These are phyloP conservation scores for Apoda limacodes DNA, from an alignment of 2,888 invertebrate genomes.

Conservation along the genomic window DNA sequence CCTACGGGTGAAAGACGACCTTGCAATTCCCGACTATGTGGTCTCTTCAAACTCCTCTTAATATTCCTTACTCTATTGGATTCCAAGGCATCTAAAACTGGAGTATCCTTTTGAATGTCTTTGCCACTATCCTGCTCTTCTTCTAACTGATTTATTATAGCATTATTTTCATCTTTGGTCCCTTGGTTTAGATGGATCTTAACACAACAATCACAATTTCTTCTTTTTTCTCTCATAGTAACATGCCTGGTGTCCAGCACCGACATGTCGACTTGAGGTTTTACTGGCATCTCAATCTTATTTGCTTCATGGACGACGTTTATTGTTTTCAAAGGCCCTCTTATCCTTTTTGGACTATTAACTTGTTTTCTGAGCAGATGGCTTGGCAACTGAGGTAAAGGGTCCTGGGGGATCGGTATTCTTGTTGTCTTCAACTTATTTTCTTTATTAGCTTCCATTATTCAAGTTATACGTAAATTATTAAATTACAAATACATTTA, in stretches of 20 bases:
- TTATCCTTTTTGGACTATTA: no score
- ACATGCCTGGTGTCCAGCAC: constrained; percentile 35
- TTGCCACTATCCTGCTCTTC: constrained; percentile 26
- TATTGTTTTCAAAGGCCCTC: constrained; percentile 38
- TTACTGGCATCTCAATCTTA: constrained; percentile 16
- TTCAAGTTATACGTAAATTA: no score
- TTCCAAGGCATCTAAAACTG: constrained; percentile 25
- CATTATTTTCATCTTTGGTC: constrained; percentile 28
- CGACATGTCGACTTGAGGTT: constrained; percentile 19
- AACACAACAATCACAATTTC: constrained; percentile 32
- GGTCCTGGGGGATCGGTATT: constrained; percentile 41
- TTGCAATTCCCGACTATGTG: constrained; percentile 48
- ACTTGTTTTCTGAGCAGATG: no score
- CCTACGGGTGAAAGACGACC: constrained; percentile 41
- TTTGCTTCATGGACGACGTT: constrained; percentile 16
- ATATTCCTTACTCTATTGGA: constrained; percentile 38
- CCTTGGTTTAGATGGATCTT: no score
- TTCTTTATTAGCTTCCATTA: constrained; percentile 38
- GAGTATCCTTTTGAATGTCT: constrained; percentile 11
- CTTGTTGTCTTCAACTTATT: constrained; percentile 30
- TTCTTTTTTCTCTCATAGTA: constrained; percentile 28
- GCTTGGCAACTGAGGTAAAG: constrained; percentile 38
- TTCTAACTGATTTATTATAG: constrained; percentile 29
- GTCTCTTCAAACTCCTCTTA: constrained; percentile 49
- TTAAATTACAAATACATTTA: no score